Evolutionary conservation across 1,140 invertebrate species (phyloP).

Genomic region (Cotesia glomerata): DNA sequence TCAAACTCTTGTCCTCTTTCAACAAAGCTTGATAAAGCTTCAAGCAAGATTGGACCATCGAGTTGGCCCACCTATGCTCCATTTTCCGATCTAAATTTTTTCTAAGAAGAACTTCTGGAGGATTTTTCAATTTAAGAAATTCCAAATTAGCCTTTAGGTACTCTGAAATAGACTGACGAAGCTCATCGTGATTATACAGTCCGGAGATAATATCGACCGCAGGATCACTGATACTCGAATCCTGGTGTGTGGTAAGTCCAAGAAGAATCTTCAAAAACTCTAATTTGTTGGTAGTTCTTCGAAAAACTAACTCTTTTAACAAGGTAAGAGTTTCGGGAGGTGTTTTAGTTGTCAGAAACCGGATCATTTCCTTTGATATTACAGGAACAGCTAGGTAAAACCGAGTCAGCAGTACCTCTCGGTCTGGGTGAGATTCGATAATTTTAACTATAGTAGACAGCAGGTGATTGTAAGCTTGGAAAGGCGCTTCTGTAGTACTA

Average conservation of each 20-base stretch:
- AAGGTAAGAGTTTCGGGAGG: constrained; percentile 80
- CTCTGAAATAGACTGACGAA: constrained; percentile 80
- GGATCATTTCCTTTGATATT: constrained; percentile 88
- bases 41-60: constrained; percentile 85
- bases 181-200: constrained; percentile 75
- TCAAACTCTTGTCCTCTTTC: constrained; percentile 76
- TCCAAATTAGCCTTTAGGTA: constrained; percentile 79
- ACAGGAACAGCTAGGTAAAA: constrained; percentile 91
- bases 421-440: constrained; percentile 71
- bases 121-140: constrained; percentile 72
- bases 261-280: constrained; percentile 76
- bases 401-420: constrained; percentile 59
- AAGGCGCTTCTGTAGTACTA: constrained; percentile 70
- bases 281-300: constrained; percentile 78
- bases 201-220: constrained; percentile 79
- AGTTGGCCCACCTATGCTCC: constrained; percentile 81
- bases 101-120: constrained; percentile 75
- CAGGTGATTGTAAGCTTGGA: constrained; percentile 84
- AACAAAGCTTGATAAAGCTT: constrained; percentile 86
- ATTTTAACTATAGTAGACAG: constrained; percentile 79
- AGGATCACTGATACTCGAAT: constrained; percentile 72
- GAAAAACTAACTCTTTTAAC: constrained; percentile 79
- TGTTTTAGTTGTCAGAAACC: constrained; percentile 81
- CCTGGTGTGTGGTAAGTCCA: constrained; percentile 74
- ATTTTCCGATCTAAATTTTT: constrained; percentile 69